Percentiles rank a stretch among this genome's conserved stretches.
Conservation (phyloP, 2,888 invertebrate genomes). For the Acrobasis consociella region DNA sequence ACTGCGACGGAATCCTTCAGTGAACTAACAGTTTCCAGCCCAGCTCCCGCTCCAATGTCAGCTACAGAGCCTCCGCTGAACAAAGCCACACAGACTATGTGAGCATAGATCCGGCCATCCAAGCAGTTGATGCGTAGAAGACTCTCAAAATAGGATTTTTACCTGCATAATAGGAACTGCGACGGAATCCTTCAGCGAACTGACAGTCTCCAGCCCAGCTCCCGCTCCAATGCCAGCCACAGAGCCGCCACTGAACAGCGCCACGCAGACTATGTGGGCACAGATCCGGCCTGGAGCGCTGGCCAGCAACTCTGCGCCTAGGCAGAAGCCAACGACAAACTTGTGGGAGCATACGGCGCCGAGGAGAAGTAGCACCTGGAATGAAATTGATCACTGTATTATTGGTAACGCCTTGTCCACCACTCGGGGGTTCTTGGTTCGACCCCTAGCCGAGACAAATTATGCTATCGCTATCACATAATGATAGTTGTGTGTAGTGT, state of each 20-base stretch:
- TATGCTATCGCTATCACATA: too few relatives aligned
- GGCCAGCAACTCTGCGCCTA: slow-evolving; percentile 88
- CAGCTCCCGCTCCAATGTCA: slow-evolving; percentile 87
- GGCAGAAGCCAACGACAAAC: slow-evolving; percentile 90
- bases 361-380: slow-evolving; percentile 85
- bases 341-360: slow-evolving; percentile 91
- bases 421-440: too few relatives aligned
- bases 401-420: too few relatives aligned
- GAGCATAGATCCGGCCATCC: slow-evolving; percentile 77
- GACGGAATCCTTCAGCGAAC: background rate
- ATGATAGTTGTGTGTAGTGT: too few relatives aligned
- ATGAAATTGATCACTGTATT: too few relatives aligned
- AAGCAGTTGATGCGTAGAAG: slow-evolving; percentile 57
- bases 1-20: too few relatives aligned
- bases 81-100: slow-evolving; percentile 83
- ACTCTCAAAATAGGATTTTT: too few relatives aligned
- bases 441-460: too few relatives aligned
- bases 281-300: slow-evolving; percentile 63
- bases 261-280: slow-evolving; percentile 82
- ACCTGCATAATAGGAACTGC: too few relatives aligned
- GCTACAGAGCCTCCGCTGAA: slow-evolving; percentile 87
- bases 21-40: slow-evolving; percentile 69
- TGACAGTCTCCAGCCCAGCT: slow-evolving; percentile 67
- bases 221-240: slow-evolving; percentile 86
- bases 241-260: slow-evolving; percentile 86